These are phyloP conservation scores for Brachionus rubens DNA, from an alignment of 1,140 invertebrate species.

Conservation along the genomic window DNA sequence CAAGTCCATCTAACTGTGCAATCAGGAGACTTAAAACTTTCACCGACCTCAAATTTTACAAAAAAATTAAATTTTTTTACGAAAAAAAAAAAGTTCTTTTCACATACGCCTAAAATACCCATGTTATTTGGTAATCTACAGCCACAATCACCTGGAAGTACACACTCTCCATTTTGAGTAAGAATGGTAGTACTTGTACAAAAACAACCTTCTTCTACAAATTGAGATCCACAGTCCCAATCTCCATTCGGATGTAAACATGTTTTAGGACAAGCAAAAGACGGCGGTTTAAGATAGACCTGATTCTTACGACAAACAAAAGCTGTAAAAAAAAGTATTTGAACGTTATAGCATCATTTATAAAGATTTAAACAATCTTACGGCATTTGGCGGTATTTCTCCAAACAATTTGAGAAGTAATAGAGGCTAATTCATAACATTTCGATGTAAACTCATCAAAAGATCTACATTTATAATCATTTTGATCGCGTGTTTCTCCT, in stretches of 20 bases:
- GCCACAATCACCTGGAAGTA: conserved; percentile 1
- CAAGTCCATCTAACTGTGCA: conserved; percentile 1
- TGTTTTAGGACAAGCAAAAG: conserved; percentile 9
- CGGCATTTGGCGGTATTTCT: neutral
- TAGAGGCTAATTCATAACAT: neutral
- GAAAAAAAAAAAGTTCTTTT: neutral
- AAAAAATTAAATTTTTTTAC: neutral
- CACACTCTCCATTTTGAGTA: conserved; percentile 29
- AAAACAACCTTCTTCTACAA: neutral
- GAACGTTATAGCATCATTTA: neutral
- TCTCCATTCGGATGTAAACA: neutral
- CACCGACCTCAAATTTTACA: neutral
- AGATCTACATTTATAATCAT: neutral
- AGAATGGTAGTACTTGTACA: neutral
- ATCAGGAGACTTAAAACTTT: neutral
- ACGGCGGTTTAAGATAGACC: neutral
- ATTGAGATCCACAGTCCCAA: conserved; percentile 10
- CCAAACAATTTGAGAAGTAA: neutral
- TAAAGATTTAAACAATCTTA: neutral
- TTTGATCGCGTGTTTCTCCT: neutral
- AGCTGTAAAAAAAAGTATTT: neutral
- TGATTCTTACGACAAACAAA: neutral
- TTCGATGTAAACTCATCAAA: conserved; percentile 8
- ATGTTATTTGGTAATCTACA: conserved; percentile 5
- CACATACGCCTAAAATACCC: conserved; percentile 11